A percentile compares a stretch with the other conserved stretches of the same genome.
phyloP scores from a whole-genome alignment of 2,797 vertebrate genomes.

The Peromyscus attwateri region DNA sequence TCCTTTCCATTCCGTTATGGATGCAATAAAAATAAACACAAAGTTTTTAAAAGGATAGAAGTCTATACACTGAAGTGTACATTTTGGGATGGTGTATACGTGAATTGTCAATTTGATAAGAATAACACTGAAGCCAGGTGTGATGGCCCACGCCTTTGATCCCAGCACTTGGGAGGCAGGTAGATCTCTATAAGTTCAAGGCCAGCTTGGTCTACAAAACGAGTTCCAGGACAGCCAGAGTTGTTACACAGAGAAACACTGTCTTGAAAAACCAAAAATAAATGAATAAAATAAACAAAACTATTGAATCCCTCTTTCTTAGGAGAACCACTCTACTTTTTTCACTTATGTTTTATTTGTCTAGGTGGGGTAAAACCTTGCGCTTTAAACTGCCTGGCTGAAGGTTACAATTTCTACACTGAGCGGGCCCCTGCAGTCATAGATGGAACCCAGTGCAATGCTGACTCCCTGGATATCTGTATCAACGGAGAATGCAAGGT shows the following conservation, averaged over 20 bases:
- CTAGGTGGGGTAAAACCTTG: slow-evolving; percentile 99
- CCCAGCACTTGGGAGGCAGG: too few relatives aligned
- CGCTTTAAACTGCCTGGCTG: slow-evolving; percentile 98
- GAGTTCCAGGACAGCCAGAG: too few relatives aligned
- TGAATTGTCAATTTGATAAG: slow-evolving; percentile 61
- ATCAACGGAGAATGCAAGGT: slow-evolving; percentile 99
- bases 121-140: neutral
- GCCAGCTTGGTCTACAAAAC: too few relatives aligned
- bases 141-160: too few relatives aligned
- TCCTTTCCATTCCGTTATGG: slow-evolving; percentile 52
- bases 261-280: neutral
- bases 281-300: neutral
- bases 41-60: slow-evolving; percentile 63
- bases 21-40: slow-evolving; percentile 49
- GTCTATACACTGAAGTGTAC: neutral
- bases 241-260: too few relatives aligned
- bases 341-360: slow-evolving; percentile 78
- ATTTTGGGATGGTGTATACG: slow-evolving; percentile 38
- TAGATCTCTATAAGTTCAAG: too few relatives aligned
- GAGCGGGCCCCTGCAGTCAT: slow-evolving; percentile 98
- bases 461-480: slow-evolving; percentile 98
- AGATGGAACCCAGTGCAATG: slow-evolving; percentile 97
- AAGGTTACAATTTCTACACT: slow-evolving; percentile 99
- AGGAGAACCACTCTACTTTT: slow-evolving; percentile 56
- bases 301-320: slow-evolving; percentile 52